Evolutionary conservation across 2,797 vertebrate genomes (phyloP).

Genomic region (Bovichtus variegatus): DNA sequence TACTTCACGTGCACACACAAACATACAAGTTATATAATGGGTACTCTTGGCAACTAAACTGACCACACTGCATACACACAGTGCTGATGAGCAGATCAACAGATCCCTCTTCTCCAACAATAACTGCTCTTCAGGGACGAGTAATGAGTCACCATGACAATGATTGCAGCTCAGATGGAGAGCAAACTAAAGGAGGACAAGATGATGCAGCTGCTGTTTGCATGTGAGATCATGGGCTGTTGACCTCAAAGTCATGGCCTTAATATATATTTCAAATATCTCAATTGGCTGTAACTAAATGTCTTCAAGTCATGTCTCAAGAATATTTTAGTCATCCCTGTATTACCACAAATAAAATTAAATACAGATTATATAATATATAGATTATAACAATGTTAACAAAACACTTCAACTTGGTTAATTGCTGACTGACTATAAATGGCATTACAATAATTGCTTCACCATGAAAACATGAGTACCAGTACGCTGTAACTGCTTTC

Average conservation of each 20-base stretch:
- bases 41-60: constrained; percentile 6
- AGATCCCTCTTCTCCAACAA: constrained; percentile 35
- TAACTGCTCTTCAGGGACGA: constrained; percentile 33
- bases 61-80: constrained; percentile 14
- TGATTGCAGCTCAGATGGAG: constrained; percentile 39
- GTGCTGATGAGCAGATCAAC: constrained; percentile 27
- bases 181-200: constrained; percentile 36
- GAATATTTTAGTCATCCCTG: not conserved
- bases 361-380: not conserved
- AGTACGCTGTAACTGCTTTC: not conserved
- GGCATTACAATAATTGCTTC: too few species aligned
- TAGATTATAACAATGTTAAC: not conserved
- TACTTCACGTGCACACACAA: not conserved
- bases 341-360: not conserved
- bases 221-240: constrained; percentile 33
- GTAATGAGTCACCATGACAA: constrained; percentile 46
- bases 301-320: not conserved
- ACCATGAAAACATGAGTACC: not conserved
- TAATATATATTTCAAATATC: constrained; percentile 8
- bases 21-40: not conserved
- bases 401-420: constrained; percentile 10
- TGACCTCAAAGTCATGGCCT: constrained; percentile 5
- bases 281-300: not conserved
- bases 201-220: constrained; percentile 49
- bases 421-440: too few species aligned